A percentile compares a stretch with the other conserved stretches of the same genome.
Conservation (phyloP, 2,888 invertebrate genomes). For the Thereva nobilitata region DNA sequence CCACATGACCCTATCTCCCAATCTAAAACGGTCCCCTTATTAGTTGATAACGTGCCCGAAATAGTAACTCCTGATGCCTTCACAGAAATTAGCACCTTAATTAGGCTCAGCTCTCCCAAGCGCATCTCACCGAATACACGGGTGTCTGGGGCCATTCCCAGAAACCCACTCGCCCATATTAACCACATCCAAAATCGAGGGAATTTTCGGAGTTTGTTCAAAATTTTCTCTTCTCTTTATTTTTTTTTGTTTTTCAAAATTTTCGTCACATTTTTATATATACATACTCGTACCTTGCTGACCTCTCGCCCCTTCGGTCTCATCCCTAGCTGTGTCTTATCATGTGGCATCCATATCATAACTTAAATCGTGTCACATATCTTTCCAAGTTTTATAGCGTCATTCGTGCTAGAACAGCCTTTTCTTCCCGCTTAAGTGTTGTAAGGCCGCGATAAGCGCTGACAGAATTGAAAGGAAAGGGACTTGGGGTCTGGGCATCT, state of each 20-base stretch:
- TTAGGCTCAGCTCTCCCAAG: not conserved
- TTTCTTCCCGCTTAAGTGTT: conserved; percentile 22
- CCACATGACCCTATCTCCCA: not conserved
- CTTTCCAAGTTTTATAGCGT: conserved; percentile 36
- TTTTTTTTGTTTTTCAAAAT: conserved; percentile 1
- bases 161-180: too few species aligned
- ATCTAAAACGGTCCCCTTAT: not conserved
- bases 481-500: not conserved
- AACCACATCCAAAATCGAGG: too few species aligned
- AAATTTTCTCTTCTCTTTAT: too few species aligned
- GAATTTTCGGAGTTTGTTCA: too few species aligned
- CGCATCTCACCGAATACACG: not conserved
- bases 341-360: conserved; percentile 42
- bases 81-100: conserved; percentile 9
- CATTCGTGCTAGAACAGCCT: conserved; percentile 26
- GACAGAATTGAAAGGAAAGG: conserved; percentile 18
- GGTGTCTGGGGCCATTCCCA: not conserved
- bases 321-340: conserved; percentile 27
- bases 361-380: conserved; percentile 42
- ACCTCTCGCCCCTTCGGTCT: conserved; percentile 9
- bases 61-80: conserved; percentile 1
- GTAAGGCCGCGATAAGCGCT: conserved; percentile 24
- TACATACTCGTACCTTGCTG: conserved; percentile 24
- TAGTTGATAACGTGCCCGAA: conserved; percentile 7
- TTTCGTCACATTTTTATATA: conserved; percentile 18